These are phyloP conservation scores for Bambusicola thoracicus DNA, from an alignment of 2,113 vertebrate species.

Conservation along the genomic window DNA sequence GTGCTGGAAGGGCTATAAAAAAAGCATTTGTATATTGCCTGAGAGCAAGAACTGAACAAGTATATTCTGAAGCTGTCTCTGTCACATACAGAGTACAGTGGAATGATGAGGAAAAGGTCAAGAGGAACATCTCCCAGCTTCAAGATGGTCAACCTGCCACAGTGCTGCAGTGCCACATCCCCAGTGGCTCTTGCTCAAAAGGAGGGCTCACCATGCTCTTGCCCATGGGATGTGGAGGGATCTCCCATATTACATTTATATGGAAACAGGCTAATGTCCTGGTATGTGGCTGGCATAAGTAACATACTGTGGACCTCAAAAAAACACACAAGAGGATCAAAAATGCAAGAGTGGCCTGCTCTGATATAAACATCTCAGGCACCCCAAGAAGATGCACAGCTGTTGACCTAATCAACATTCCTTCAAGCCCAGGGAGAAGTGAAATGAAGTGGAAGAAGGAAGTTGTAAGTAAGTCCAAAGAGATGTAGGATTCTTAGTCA, in stretches of 20 bases:
- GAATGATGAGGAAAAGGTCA: background rate
- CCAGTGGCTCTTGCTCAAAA: background rate
- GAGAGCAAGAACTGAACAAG: background rate
- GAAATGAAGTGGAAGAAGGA: background rate
- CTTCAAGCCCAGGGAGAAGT: background rate
- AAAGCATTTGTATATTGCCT: background rate
- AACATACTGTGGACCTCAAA: background rate
- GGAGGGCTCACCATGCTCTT: background rate
- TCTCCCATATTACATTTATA: background rate
- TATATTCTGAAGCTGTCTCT: background rate
- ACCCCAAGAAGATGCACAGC: background rate
- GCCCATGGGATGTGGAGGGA: fast-evolving
- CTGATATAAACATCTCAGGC: background rate
- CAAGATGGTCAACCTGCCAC: background rate
- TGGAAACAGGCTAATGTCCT: background rate
- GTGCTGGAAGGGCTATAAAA: background rate
- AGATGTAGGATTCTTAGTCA: background rate
- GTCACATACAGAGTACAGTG: fast-evolving
- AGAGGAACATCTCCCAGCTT: fast-evolving
- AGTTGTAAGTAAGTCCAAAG: background rate
- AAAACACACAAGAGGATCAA: background rate
- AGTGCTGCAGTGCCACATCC: background rate
- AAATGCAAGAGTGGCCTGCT: background rate
- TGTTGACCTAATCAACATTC: background rate
- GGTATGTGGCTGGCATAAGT: background rate